Percentiles rank a stretch among this genome's conserved stretches.
phyloP scores from a whole-genome alignment of 2,113 vertebrate species.

The Prietella phreatophila region DNA sequence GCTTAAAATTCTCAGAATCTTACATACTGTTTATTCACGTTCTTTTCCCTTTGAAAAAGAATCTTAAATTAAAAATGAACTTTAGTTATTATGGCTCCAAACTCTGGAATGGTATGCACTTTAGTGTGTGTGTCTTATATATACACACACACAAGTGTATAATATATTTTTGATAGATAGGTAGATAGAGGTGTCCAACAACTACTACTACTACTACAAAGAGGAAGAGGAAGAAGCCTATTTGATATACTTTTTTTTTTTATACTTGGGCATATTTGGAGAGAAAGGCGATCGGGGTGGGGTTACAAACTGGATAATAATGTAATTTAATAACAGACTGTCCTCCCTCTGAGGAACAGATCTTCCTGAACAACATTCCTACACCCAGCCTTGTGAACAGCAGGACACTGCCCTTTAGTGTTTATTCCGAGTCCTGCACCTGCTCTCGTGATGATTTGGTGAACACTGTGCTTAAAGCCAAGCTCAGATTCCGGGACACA shows the following conservation, averaged over 20 bases:
- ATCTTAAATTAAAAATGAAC: not conserved
- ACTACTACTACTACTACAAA: not conserved
- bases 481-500: not conserved
- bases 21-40: too few relatives aligned
- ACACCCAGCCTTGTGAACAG: slow-evolving; percentile 45
- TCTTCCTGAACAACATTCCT: not conserved
- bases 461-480: not conserved
- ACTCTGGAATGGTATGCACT: not conserved
- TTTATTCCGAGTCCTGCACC: slow-evolving; percentile 2
- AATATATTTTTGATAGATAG: not conserved
- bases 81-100: not conserved
- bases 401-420: slow-evolving; percentile 67
- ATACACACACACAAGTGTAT: too few relatives aligned
- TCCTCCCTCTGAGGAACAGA: not conserved
- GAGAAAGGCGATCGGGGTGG: too few relatives aligned
- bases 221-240: not conserved
- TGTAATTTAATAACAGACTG: not conserved
- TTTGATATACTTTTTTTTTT: not conserved
- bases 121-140: too few relatives aligned
- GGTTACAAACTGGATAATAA: not conserved
- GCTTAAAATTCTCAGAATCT: not conserved
- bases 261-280: not conserved
- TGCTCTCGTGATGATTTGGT: not conserved
- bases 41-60: not conserved
- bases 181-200: not conserved